Base-by-base conservation (phyloP, 2,797 vertebrate species). In the Agapornis canus region DNA sequence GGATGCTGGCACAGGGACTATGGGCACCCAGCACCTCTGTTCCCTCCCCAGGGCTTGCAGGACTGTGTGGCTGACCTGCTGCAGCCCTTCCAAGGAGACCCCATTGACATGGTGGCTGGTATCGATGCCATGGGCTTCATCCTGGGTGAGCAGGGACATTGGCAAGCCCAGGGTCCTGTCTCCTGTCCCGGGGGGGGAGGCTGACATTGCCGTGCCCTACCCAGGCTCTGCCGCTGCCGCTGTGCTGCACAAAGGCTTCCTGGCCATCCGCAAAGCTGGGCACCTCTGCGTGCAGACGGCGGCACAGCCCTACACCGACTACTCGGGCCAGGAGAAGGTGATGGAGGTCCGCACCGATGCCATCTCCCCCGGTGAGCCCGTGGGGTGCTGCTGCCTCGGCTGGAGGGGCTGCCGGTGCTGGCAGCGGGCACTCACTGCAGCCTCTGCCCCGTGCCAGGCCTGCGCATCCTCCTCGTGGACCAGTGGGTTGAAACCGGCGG, bases 41-140 rank as follows among this genome's bases (percentile, higher is more conserved):
- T 91, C 4, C 91, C 71, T 65, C 86, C 27, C 14, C 95, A 99
- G 99, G 99, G 97, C 89, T 85, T 99, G 68, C 97, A 98, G 92
- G 98, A 99, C 92, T 99, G 99, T 8, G 89, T 98, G 78, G 82
- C 97, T 23, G 98, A 99, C 82, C 97, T 99, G 82, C 97, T 99
- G 76, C 90, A 89, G 83, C 98, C 98, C 49, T 99, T 99, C 96
- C 90, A 93, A 56, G 94, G 95, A 5, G 98, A 98, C 39, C 31
- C 84, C 69, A 97, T 99, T 8, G 98, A 99, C 94, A 85, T 99
- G 93, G 98, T 99, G 90, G 98, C 97, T 1, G 98, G 98, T 45
- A 98, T 99, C 4, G 99, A 99, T 17, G 98, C 99, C 84, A 99
- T 99, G 99, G 99, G 99, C 84, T 99, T 99, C 90, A 98, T 99